Base-by-base conservation (phyloP, 2,888 invertebrate genomes). In the Agriopis marginaria region DNA sequence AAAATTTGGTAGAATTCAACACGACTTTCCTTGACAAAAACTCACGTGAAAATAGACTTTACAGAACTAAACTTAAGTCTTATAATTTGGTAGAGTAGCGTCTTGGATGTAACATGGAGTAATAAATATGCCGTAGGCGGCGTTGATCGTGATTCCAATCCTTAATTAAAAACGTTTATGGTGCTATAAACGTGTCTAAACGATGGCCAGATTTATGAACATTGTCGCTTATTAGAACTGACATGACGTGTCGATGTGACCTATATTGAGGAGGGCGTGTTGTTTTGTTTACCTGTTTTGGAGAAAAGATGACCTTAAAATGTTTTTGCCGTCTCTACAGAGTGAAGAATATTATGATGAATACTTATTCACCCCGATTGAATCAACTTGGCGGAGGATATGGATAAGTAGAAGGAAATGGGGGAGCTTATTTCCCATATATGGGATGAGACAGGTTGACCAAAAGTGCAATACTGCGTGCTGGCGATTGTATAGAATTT, bases 91-190 rank as follows among this genome's bases (percentile, higher is more conserved):
- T 58, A 3, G n/a, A 42, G 40, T 17, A 53, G 14, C 47, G 51
- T 65, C 39, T 66, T 60, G 59, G 49, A 40, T 63, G 53, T 65
- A 62, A 67, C 71, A 74, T 74, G 73, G 79, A 77, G 76, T 74
- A 65, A 75, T 77, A 77, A 79, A 82, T 80, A 75, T 71, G 77
- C 81, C 80, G 83, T 84, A 82, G 79, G 81, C 82, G 82, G 78
- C 77, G 86, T 86, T 89, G 87, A 88, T 89, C 85, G 84, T 85
- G 86, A 89, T 90, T 88, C 84, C 84, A 84, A 82, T 87, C 87
- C 88, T 92, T 92, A 92, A 93, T 93, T 94, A 93, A 93, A 93
- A 93, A 86, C 85, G 85, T 84, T 93, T 93, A 93, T 85, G 85
- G 82, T 78, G 83, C 77, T 84, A 87, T 93, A 93, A 93, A 93